Conservation (phyloP, 2,888 invertebrate genomes). For the Galerucella nymphaeae region DNA sequence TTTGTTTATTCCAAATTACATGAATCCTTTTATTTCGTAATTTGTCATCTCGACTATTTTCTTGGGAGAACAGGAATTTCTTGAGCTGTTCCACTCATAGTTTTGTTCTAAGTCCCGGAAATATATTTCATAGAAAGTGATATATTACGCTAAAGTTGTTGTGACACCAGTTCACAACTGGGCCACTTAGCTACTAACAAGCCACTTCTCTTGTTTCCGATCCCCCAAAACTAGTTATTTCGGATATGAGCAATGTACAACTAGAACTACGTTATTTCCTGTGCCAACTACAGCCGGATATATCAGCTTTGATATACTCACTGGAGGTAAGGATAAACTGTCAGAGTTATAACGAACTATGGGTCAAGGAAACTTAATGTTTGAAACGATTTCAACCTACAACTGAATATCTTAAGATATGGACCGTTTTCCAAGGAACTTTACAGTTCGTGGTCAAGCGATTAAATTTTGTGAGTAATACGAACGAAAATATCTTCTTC, state of each 20-base stretch:
- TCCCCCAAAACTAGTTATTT: slow-evolving; percentile 38
- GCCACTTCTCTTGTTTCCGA: slow-evolving; percentile 41
- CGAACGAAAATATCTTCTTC: too few relatives aligned
- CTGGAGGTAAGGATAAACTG: slow-evolving; percentile 23
- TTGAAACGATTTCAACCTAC: not conserved
- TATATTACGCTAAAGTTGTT: slow-evolving; percentile 34
- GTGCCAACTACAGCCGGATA: slow-evolving; percentile 38
- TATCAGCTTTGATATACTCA: slow-evolving; percentile 34
- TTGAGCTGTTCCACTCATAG: not conserved
- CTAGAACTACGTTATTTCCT: slow-evolving; percentile 42
- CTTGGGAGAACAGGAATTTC: slow-evolving; percentile 13
- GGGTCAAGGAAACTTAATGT: slow-evolving; percentile 20
- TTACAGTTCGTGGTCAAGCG: not conserved
- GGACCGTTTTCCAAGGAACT: not conserved
- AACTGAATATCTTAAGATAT: not conserved
- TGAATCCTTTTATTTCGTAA: not conserved
- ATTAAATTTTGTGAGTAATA: too few relatives aligned
- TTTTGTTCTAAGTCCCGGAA: slow-evolving; percentile 20
- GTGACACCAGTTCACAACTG: slow-evolving; percentile 32
- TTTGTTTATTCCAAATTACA: not conserved
- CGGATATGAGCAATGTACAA: slow-evolving; percentile 43
- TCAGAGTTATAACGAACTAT: not conserved
- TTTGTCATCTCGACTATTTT: slow-evolving; percentile 7
- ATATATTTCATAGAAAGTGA: slow-evolving; percentile 33
- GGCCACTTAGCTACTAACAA: slow-evolving; percentile 39